Evolutionary conservation across 1,140 invertebrate genomes (phyloP).

Genomic region (Nymphalis io): DNA sequence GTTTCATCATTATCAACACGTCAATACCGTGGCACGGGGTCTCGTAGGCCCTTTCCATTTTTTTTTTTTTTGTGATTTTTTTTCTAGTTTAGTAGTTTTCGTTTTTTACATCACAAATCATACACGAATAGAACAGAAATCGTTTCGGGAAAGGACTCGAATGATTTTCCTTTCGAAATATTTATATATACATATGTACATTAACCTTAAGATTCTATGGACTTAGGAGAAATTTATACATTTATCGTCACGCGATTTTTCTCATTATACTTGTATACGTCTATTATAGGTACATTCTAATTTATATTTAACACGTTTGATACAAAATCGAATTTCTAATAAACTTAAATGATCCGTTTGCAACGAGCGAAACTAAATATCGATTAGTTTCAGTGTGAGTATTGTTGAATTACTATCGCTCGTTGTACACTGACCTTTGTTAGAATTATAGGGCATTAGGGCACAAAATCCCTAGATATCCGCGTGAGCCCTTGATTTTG

Average conservation of each 20-base stretch:
- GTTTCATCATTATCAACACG: conserved; percentile 20
- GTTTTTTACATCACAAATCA: conserved; percentile 64
- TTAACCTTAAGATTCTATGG: conserved; percentile 51
- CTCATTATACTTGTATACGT: conserved; percentile 22
- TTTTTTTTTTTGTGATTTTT: conserved; percentile 71
- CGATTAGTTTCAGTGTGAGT: neutral
- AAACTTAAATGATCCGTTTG: neutral
- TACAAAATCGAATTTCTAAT: conserved; percentile 17
- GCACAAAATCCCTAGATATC: neutral
- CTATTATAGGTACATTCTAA: conserved; percentile 14
- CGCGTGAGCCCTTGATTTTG: conserved; percentile 3
- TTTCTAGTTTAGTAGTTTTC: conserved; percentile 44
- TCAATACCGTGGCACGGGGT: conserved; percentile 48
- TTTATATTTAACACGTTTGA: conserved; percentile 17
- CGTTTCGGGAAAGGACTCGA: conserved; percentile 53
- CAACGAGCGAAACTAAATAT: neutral
- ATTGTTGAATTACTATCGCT: neutral
- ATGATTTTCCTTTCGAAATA: conserved; percentile 42
- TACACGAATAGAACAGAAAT: conserved; percentile 57
- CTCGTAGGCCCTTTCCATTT: conserved; percentile 61
- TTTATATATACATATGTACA: conserved; percentile 74
- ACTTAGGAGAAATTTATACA: conserved; percentile 51
- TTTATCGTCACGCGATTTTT: conserved; percentile 30
- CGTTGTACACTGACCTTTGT: conserved; percentile 2
- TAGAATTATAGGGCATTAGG: neutral